These are phyloP conservation scores for Eclectus roratus DNA, from an alignment of 2,113 vertebrate species.

Conservation along the genomic window DNA sequence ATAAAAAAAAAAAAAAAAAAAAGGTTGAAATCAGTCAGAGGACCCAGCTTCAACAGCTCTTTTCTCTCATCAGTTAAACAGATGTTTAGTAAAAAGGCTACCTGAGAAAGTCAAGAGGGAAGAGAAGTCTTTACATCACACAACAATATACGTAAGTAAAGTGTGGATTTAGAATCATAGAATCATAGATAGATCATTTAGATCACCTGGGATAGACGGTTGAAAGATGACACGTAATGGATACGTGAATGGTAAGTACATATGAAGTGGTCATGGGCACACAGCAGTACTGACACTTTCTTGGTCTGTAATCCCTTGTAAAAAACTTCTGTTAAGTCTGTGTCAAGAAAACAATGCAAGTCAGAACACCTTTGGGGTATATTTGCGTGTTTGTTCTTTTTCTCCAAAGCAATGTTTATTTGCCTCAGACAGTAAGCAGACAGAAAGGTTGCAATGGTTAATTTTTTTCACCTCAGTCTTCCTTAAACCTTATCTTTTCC, in stretches of 20 bases:
- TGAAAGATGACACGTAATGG: neutral
- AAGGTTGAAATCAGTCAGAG: neutral
- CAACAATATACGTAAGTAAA: neutral
- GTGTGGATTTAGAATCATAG: neutral
- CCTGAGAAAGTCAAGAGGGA: neutral
- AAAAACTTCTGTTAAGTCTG: neutral
- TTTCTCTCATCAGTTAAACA: neutral
- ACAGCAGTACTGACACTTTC: neutral
- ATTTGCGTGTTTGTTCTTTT: too few species aligned
- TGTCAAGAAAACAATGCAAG: neutral
- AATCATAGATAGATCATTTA: neutral
- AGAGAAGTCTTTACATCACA: neutral
- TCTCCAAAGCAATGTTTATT: fast-evolving
- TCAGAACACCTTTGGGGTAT: neutral
- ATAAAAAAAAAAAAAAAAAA: neutral
- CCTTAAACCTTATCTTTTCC: neutral
- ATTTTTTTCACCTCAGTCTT: neutral
- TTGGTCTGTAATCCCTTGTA: neutral
- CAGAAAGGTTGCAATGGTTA: neutral
- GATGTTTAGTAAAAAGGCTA: neutral
- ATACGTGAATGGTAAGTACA: neutral
- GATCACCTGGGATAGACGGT: neutral
- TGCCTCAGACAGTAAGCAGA: neutral
- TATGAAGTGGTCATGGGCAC: neutral
- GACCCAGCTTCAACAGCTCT: neutral